These are phyloP conservation scores for Eilema sororculum DNA, from an alignment of 2,888 invertebrate genomes.

Conservation along the genomic window DNA sequence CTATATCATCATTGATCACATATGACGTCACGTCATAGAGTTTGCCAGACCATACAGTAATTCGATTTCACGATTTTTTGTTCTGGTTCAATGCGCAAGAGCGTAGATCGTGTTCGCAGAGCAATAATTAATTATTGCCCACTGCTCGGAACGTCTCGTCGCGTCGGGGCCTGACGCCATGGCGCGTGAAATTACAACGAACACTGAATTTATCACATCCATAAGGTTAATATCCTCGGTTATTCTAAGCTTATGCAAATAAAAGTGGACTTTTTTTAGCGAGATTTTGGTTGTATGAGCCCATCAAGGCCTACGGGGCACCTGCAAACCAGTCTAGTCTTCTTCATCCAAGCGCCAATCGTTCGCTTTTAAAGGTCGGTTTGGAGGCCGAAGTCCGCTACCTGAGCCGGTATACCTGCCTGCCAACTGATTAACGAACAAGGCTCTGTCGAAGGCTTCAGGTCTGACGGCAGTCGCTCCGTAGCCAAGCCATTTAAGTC, in stretches of 20 bases:
- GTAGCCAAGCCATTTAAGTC: too few relatives aligned
- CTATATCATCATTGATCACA: background rate
- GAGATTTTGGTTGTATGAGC: too few relatives aligned
- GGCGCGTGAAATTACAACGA: constrained; percentile 50
- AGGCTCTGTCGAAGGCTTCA: background rate
- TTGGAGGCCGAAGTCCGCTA: background rate
- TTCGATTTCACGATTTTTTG: constrained; percentile 14
- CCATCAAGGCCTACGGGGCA: background rate
- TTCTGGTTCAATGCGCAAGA: constrained; percentile 16
- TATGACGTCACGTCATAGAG: background rate
- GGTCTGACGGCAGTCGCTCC: too few relatives aligned
- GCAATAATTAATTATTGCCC: constrained; percentile 18
- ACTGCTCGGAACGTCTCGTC: constrained; percentile 1
- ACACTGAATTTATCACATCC: constrained; percentile 28
- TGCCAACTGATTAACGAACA: background rate
- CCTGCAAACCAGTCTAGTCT: background rate
- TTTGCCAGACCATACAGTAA: constrained; percentile 6
- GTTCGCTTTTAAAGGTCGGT: background rate
- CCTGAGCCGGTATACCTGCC: background rate
- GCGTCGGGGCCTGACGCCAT: constrained; percentile 22
- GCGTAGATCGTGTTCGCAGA: constrained; percentile 14
- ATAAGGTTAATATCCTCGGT: constrained; percentile 22
- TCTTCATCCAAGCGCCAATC: background rate
- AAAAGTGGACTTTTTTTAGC: background rate
- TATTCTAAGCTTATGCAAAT: background rate